Evolutionary conservation across 2,888 invertebrate species (phyloP), one percentile per base, ranked within the genome.

Genomic region (Drosophila paramelanica): DNA sequence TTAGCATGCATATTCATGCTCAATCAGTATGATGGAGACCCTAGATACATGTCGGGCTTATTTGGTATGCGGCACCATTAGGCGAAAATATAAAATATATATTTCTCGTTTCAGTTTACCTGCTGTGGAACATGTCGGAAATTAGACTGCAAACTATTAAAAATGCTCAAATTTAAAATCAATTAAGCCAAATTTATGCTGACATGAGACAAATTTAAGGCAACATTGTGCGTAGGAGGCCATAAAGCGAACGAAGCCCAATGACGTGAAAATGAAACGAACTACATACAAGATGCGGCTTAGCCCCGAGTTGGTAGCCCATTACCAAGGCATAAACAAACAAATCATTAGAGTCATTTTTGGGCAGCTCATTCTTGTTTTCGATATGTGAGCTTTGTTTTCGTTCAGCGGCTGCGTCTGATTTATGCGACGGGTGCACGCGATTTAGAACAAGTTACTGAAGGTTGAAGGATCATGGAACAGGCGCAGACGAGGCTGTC

Each of bases 151-250:
- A 76, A 68, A 65, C 69, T 73, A 83, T 80, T 80, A 86, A 77
- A 80, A 77, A 73, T 75, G 72, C 47, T 86, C 74, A 88, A 83
- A 79, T 81, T 87, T 81, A 86, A 86, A 86, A 88, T 84, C 87
- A 87, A 85, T 85, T 86, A 86, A 86, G 75, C 72, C 75, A 86
- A 88, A 86, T 85, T 83, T 86, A 85, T 85, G 71, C 89, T 72
- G 87, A 80, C 87, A 68, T 77, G 68, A 75, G 87, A 86, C 84
- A 83, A 79, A 88, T 81, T 72, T 74, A 58, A 82, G 68, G 64
- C 74, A 64, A 53, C 51, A 74, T 50, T 71, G 55, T 61, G 75
- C 69, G 85, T 87, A 79, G 89, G 87, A 75, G 85, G 67, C 5
- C 53, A 64, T 65, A 72, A 77, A 66, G 60, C 74, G 66, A 81